These are phyloP conservation scores for Lutjanus argentimaculatus DNA, from an alignment of 2,797 vertebrate genomes.

Conservation along the genomic window DNA sequence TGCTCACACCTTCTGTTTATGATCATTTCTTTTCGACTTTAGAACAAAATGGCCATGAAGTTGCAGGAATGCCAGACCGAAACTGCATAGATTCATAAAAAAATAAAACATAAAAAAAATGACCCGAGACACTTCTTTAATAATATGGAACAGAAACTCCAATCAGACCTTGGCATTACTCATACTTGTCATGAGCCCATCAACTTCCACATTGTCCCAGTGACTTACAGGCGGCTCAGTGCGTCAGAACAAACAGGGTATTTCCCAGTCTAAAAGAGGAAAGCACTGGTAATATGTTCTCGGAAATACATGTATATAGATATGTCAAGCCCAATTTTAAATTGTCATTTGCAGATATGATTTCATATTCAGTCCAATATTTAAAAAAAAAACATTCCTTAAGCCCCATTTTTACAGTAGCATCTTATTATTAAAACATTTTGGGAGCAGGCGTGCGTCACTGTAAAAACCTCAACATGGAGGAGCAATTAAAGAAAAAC, in stretches of 20 bases:
- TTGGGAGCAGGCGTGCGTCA: slow-evolving; percentile 67
- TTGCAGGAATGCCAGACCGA: slow-evolving; percentile 78
- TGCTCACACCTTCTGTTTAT: slow-evolving; percentile 72
- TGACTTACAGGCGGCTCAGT: slow-evolving; percentile 61
- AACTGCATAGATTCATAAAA: slow-evolving; percentile 86
- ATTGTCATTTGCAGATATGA: slow-evolving; percentile 52
- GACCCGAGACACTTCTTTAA: slow-evolving; percentile 50
- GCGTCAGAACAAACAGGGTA: slow-evolving; percentile 52
- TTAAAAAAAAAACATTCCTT: slow-evolving; percentile 44
- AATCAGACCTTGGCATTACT: slow-evolving; percentile 64
- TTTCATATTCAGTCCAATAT: slow-evolving; percentile 44
- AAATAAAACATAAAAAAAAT: slow-evolving; percentile 14
- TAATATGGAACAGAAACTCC: slow-evolving; percentile 73
- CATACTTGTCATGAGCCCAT: slow-evolving; percentile 60
- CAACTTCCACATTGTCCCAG: slow-evolving; percentile 55
- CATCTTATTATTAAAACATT: slow-evolving; percentile 47
- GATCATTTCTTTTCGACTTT: slow-evolving; percentile 63
- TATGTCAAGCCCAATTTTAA: slow-evolving; percentile 49
- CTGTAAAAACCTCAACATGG: slow-evolving; percentile 65
- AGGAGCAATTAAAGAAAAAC: slow-evolving; percentile 65
- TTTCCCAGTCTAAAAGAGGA: slow-evolving; percentile 64
- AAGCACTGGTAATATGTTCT: slow-evolving; percentile 45
- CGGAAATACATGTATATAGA: slow-evolving; percentile 31
- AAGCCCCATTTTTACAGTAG: slow-evolving; percentile 61
- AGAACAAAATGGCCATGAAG: slow-evolving; percentile 71